These are phyloP conservation scores for Rhagoletis pomonella DNA, from an alignment of 1,140 invertebrate genomes.

Conservation along the genomic window DNA sequence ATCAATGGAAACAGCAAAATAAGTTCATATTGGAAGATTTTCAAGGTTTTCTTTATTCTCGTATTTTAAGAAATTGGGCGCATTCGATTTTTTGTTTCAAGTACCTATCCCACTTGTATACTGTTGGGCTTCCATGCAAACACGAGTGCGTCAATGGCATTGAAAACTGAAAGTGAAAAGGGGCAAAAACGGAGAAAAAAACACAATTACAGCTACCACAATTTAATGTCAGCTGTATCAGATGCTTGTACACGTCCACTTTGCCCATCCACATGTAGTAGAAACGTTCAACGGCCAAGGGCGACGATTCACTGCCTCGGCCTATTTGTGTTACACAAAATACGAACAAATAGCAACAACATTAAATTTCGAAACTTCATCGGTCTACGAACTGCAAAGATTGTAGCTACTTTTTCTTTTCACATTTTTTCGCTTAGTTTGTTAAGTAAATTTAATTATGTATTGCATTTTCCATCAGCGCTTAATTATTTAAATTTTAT, in stretches of 20 bases:
- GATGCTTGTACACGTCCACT: neutral
- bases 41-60: conserved; percentile 18
- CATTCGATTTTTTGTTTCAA: conserved; percentile 34
- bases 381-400: neutral
- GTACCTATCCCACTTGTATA: neutral
- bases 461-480: neutral
- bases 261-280: conserved; percentile 37
- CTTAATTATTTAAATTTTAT: conserved; percentile 32
- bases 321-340: conserved; percentile 49
- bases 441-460: neutral
- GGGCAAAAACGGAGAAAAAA: neutral
- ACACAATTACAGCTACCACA: conserved; percentile 21
- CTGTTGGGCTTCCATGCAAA: neutral
- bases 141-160: conserved; percentile 40
- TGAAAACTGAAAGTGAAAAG: conserved; percentile 18
- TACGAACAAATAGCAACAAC: conserved; percentile 15
- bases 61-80: neutral
- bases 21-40: neutral
- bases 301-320: conserved; percentile 46
- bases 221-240: conserved; percentile 23
- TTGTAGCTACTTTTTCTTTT: conserved; percentile 31
- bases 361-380: conserved; percentile 25
- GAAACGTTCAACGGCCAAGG: conserved; percentile 40
- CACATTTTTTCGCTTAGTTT: neutral
- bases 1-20: conserved; percentile 2